Evolutionary conservation across 1,140 invertebrate genomes (phyloP).

Genomic region (Drosophila busckii): DNA sequence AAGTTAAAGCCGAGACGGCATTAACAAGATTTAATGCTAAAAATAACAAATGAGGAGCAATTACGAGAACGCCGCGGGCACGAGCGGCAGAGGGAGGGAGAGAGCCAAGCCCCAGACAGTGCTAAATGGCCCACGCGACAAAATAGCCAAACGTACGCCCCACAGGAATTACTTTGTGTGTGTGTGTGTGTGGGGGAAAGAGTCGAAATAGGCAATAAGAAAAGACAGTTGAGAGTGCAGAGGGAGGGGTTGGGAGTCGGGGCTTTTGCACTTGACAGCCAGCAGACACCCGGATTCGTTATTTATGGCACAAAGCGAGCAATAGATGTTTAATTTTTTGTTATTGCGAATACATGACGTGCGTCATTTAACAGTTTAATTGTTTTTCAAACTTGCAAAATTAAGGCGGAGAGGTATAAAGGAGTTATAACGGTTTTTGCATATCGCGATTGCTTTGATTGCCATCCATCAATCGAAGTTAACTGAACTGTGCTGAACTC

Average conservation of each 20-base stretch:
- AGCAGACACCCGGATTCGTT: slow-evolving; percentile 62
- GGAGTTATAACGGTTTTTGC: slow-evolving; percentile 20
- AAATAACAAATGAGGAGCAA: slow-evolving; percentile 71
- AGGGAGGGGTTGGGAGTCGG: background rate
- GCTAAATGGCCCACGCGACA: slow-evolving; percentile 66
- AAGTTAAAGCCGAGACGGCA: slow-evolving; percentile 35
- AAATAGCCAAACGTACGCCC: slow-evolving; percentile 46
- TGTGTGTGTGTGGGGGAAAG: slow-evolving; percentile 67
- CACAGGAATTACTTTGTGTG: slow-evolving; percentile 39
- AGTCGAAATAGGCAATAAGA: slow-evolving; percentile 60
- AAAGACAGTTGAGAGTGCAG: slow-evolving; percentile 30
- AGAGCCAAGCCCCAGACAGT: slow-evolving; percentile 7
- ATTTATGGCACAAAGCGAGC: slow-evolving; percentile 47
- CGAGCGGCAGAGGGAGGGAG: background rate
- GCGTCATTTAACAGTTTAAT: slow-evolving; percentile 74
- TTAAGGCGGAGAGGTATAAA: slow-evolving; percentile 3
- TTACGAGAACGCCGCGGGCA: slow-evolving; percentile 30
- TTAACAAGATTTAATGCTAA: slow-evolving; percentile 51
- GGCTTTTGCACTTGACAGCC: slow-evolving; percentile 11
- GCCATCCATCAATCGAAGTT: background rate
- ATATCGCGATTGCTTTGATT: background rate
- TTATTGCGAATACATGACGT: slow-evolving; percentile 68
- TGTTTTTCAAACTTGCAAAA: slow-evolving; percentile 32
- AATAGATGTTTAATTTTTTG: slow-evolving; percentile 22
- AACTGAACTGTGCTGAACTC: slow-evolving; percentile 13